phyloP scores from a whole-genome alignment of 1,140 invertebrate species.

The Globodera rostochiensis region DNA sequence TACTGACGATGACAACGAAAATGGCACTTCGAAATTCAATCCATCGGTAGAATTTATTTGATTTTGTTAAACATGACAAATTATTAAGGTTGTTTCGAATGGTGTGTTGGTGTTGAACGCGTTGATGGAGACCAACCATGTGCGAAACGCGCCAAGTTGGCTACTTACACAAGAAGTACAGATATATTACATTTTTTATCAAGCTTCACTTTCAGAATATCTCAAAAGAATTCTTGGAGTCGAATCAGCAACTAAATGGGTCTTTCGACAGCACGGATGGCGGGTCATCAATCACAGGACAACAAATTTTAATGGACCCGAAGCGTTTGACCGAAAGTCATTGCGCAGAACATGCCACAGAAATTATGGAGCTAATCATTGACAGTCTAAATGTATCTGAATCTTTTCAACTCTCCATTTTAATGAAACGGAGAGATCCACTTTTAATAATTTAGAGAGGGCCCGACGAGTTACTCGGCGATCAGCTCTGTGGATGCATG shows the following conservation, averaged over 20 bases:
- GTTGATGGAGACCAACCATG: conserved; percentile 39
- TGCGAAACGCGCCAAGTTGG: conserved; percentile 33
- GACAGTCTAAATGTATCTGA: conserved; percentile 25
- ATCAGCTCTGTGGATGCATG: conserved; percentile 32
- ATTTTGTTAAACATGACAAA: background rate
- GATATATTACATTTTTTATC: background rate
- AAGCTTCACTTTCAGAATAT: background rate
- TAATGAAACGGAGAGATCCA: conserved; percentile 5
- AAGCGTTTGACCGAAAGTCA: conserved; percentile 30
- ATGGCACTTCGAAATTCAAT: conserved; percentile 22
- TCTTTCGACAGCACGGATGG: conserved; percentile 24
- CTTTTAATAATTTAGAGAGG: conserved; percentile 5
- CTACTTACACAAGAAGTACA: conserved; percentile 36
- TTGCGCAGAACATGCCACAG: conserved; percentile 29
- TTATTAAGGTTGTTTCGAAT: conserved; percentile 37
- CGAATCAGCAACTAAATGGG: conserved; percentile 4
- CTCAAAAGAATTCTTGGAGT: conserved; percentile 3
- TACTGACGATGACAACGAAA: conserved; percentile 22
- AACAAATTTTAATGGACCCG: conserved; percentile 27
- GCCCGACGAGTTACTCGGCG: conserved; percentile 27
- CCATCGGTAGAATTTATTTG: conserved; percentile 12
- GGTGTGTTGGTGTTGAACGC: conserved; percentile 33
- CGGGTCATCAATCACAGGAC: conserved; percentile 2
- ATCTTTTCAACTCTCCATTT: too few relatives aligned
- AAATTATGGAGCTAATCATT: conserved; percentile 21